A percentile compares a stretch with the other conserved stretches of the same genome.
Conservation (phyloP, 2,113 vertebrate genomes). For the Zosterops pallidus region DNA sequence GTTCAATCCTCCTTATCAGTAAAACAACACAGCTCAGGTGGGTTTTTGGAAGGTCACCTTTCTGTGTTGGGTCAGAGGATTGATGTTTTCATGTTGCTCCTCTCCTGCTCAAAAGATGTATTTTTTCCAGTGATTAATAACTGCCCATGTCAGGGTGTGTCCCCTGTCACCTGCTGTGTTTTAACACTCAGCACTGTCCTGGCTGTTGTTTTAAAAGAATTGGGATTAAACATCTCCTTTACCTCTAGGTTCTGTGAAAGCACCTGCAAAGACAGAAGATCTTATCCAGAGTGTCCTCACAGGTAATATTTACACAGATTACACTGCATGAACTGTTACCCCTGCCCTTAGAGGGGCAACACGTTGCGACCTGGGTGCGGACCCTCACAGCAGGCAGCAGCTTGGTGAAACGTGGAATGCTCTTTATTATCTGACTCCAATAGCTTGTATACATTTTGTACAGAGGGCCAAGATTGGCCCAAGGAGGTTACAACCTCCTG, state of each 20-base stretch:
- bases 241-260: slow-evolving; percentile 85
- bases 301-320: slow-evolving; percentile 74
- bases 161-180: background rate
- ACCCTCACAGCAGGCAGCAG: too few relatives aligned
- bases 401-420: too few relatives aligned
- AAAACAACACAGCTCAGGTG: background rate
- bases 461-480: too few relatives aligned
- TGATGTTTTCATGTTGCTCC: background rate
- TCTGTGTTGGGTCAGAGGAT: background rate
- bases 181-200: background rate
- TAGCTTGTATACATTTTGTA: too few relatives aligned
- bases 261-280: slow-evolving; percentile 89
- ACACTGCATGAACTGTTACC: background rate
- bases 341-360: too few relatives aligned
- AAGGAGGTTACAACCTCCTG: too few relatives aligned
- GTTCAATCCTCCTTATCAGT: background rate
- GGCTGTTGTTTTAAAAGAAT: background rate
- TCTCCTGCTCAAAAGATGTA: background rate
- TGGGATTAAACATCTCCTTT: background rate
- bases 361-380: too few relatives aligned
- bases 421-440: too few relatives aligned
- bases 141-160: background rate
- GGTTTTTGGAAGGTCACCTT: background rate
- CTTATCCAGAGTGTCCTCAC: slow-evolving; percentile 93
- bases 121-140: background rate